phyloP scores from a whole-genome alignment of 1,140 invertebrate species.

The Battus philenor region DNA sequence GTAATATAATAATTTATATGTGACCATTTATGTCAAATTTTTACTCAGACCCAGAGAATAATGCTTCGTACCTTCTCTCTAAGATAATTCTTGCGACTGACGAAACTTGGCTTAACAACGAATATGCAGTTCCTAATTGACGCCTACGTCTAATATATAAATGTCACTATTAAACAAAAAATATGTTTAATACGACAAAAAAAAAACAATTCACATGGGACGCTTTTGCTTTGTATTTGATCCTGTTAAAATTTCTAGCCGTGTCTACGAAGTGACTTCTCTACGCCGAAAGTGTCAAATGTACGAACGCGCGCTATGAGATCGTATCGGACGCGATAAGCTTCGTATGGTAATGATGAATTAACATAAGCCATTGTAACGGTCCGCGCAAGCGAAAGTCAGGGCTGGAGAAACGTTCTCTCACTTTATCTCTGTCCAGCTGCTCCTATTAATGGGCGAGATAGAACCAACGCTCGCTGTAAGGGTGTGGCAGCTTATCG shows the following conservation, averaged over 20 bases:
- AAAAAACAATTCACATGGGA: too few relatives aligned
- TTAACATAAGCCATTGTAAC: conserved; percentile 16
- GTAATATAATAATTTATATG: too few relatives aligned
- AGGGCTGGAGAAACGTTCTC: conserved; percentile 5
- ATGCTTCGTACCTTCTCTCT: too few relatives aligned
- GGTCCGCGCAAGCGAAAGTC: conserved; percentile 3
- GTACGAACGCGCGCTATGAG: conserved; percentile 11
- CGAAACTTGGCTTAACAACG: too few relatives aligned
- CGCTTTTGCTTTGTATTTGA: background rate
- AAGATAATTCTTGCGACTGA: too few relatives aligned
- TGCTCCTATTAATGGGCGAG: conserved; percentile 2
- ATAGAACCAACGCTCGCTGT: conserved; percentile 1
- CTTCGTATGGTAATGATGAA: conserved; percentile 9
- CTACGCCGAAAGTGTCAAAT: conserved; percentile 11
- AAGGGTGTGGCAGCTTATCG: background rate
- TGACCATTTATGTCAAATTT: too few relatives aligned
- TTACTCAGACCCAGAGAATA: too few relatives aligned
- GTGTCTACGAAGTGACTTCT: background rate
- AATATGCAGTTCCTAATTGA: too few relatives aligned
- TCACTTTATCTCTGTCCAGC: conserved; percentile 8
- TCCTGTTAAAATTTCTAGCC: background rate
- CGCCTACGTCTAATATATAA: background rate
- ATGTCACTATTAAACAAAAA: background rate
- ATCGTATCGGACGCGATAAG: conserved; percentile 14
- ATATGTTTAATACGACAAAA: too few relatives aligned